Evolutionary conservation across 64 coral and sea anemone genomes (phyloP).

Genomic region (Exaiptasia diaphana): DNA sequence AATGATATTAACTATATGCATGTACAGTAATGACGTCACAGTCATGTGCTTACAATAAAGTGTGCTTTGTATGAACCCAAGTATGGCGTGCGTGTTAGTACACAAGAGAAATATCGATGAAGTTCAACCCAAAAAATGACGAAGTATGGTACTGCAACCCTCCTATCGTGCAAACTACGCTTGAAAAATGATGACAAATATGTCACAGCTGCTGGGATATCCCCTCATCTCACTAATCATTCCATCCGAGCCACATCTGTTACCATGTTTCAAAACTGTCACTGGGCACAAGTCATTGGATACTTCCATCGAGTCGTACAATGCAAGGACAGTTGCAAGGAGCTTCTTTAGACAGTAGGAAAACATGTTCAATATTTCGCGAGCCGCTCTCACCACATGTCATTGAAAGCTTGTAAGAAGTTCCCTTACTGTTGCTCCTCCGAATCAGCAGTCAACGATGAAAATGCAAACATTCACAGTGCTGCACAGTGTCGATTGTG

Average conservation of each 20-base stretch:
- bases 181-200: conserved; percentile 28
- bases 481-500: not conserved
- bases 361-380: not conserved
- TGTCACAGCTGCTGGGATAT: not conserved
- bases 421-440: not conserved
- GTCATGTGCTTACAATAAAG: not conserved
- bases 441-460: not conserved
- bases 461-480: not conserved
- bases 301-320: not conserved
- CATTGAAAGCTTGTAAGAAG: not conserved
- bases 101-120: conserved; percentile 25
- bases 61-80: not conserved
- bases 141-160: conserved; percentile 42
- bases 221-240: not conserved
- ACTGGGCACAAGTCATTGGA: conserved; percentile 23
- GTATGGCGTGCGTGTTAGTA: too few relatives aligned
- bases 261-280: not conserved
- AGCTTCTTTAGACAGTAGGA: conserved; percentile 14
- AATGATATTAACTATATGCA: not conserved
- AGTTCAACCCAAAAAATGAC: conserved; percentile 25
- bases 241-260: not conserved
- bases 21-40: not conserved
- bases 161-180: not conserved
- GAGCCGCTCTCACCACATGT: not conserved
- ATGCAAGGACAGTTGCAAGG: not conserved